phyloP scores from a whole-genome alignment of 1,140 invertebrate genomes.

The Drosophila rhopaloa region DNA sequence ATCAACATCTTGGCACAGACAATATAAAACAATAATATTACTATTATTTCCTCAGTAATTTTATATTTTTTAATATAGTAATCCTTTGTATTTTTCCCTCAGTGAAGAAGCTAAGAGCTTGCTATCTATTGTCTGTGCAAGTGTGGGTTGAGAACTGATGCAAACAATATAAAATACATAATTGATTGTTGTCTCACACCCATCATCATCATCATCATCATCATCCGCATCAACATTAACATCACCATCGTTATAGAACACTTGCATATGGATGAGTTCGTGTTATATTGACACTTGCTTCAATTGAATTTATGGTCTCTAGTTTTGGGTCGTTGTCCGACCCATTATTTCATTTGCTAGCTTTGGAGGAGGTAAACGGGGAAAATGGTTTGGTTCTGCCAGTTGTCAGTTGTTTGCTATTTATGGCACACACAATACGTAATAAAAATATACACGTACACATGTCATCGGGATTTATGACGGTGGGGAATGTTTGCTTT shows the following conservation, averaged over 20 bases:
- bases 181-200: constrained; percentile 56
- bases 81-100: not conserved
- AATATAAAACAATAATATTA: too few species aligned
- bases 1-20: too few species aligned
- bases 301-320: constrained; percentile 62
- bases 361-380: not conserved
- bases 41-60: not conserved
- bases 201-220: constrained; percentile 13
- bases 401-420: constrained; percentile 46
- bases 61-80: not conserved
- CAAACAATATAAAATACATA: constrained; percentile 65
- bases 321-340: constrained; percentile 63
- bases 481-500: constrained; percentile 24
- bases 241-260: constrained; percentile 20
- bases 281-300: constrained; percentile 72
- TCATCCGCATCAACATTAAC: constrained; percentile 3
- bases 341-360: constrained; percentile 35
- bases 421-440: constrained; percentile 39
- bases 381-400: constrained; percentile 23
- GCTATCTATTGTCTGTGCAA: constrained; percentile 17
- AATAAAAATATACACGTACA: constrained; percentile 23
- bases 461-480: constrained; percentile 36
- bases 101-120: constrained; percentile 1
- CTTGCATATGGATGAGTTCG: constrained; percentile 50
- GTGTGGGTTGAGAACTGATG: constrained; percentile 33